Conservation (phyloP, 2,113 vertebrate species). For the Eolophus roseicapilla region DNA sequence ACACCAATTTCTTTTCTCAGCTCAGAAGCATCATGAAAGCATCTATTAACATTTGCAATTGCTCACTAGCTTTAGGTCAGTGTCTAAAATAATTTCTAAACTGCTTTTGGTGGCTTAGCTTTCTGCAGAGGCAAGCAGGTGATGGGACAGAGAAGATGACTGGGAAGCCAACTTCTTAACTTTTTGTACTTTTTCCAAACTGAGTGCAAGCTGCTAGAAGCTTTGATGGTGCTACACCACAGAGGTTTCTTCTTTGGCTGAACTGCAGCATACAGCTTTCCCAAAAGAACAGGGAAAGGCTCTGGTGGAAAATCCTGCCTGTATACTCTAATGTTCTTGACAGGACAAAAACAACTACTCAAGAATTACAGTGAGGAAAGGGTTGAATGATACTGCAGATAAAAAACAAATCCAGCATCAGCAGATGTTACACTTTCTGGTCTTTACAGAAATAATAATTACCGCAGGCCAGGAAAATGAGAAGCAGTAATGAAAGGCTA, state of each 20-base stretch:
- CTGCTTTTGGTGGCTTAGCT: neutral
- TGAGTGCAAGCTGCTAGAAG: neutral
- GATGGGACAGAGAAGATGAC: neutral
- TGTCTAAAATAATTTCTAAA: neutral
- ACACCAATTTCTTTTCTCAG: neutral
- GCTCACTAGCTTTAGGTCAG: neutral
- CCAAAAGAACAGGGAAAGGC: slow-evolving; percentile 6
- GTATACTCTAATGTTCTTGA: neutral
- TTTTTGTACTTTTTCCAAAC: neutral
- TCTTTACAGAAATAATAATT: neutral
- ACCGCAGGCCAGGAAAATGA: slow-evolving; percentile 20
- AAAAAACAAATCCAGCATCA: neutral
- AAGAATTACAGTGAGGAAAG: neutral
- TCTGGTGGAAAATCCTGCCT: slow-evolving; percentile 23
- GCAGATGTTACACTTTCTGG: neutral
- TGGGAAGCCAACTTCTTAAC: neutral
- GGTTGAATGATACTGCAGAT: neutral
- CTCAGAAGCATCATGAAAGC: slow-evolving; percentile 1
- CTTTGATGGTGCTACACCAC: neutral
- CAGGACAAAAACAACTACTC: neutral
- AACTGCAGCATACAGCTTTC: slow-evolving; percentile 3
- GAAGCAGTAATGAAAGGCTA: neutral
- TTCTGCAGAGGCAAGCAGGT: neutral
- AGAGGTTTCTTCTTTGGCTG: slow-evolving; percentile 36
- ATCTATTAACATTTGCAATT: neutral